A percentile compares a stretch with the other conserved stretches of the same genome.
These are phyloP conservation scores for Galeruca laticollis DNA, from an alignment of 2,888 invertebrate genomes.

Conservation along the genomic window DNA sequence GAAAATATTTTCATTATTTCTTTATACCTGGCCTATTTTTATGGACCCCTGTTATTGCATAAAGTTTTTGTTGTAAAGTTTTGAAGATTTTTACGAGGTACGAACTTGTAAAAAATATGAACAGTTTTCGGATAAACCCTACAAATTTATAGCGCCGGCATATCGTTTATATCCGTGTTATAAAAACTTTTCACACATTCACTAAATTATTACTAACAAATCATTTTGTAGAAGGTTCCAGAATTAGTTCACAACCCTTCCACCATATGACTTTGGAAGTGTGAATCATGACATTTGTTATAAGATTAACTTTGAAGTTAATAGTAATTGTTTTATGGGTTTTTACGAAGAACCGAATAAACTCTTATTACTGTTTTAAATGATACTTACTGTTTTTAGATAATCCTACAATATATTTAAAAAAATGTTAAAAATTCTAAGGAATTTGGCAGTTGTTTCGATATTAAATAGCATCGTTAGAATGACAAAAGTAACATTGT, in stretches of 20 bases:
- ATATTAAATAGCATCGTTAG: too few relatives aligned
- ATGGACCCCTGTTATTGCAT: constrained; percentile 11
- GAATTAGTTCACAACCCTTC: constrained; percentile 18
- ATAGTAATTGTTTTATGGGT: too few relatives aligned
- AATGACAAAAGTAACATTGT: too few relatives aligned
- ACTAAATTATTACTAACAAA: constrained; percentile 23
- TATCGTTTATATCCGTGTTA: constrained; percentile 21
- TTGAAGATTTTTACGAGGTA: constrained; percentile 50
- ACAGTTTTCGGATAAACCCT: constrained; percentile 34
- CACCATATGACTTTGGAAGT: constrained; percentile 6
- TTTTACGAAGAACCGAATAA: too few relatives aligned
- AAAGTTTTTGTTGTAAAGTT: neutral
- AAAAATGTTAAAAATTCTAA: too few relatives aligned
- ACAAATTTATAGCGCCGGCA: constrained; percentile 43
- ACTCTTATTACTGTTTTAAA: too few relatives aligned
- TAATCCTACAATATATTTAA: too few relatives aligned
- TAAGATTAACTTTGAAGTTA: too few relatives aligned
- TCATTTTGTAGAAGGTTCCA: constrained; percentile 16
- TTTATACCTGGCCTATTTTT: constrained; percentile 5
- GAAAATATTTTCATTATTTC: neutral
- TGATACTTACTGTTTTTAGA: too few relatives aligned
- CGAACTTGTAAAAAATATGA: constrained; percentile 48
- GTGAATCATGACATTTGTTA: constrained; percentile 6
- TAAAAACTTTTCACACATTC: constrained; percentile 34
- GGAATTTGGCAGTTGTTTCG: too few relatives aligned